Percentiles rank a stretch among this genome's conserved stretches.
Evolutionary conservation across 2,797 vertebrate genomes (phyloP).

Genomic region (Nyctalus aviator): DNA sequence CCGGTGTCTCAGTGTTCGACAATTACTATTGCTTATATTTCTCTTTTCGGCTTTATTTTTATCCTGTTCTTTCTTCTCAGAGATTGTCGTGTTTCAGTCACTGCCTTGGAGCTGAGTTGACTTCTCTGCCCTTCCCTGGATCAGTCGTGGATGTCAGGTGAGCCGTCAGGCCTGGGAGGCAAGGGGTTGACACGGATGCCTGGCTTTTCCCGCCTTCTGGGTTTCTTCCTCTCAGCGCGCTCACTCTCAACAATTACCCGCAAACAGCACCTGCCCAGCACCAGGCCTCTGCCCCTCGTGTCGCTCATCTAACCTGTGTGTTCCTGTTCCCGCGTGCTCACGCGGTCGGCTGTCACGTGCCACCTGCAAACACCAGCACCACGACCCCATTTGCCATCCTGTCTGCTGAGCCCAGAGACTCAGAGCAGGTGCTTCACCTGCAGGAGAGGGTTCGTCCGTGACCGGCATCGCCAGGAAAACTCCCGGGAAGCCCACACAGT

Average conservation of each 20-base stretch:
- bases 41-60: neutral
- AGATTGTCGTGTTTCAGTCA: neutral
- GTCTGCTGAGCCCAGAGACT: neutral
- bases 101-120: neutral
- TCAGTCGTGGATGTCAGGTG: neutral
- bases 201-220: slow-evolving; percentile 4
- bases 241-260: neutral
- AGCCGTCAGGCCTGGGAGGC: neutral
- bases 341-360: neutral
- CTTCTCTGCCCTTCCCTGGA: neutral
- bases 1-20: neutral
- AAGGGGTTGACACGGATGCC: neutral
- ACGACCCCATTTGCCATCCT: neutral
- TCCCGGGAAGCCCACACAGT: neutral
- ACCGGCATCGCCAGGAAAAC: neutral
- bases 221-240: neutral
- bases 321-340: neutral
- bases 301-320: neutral
- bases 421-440: neutral
- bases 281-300: too few species aligned
- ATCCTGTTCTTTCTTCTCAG: slow-evolving; percentile 20
- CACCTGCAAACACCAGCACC: neutral
- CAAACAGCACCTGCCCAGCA: neutral
- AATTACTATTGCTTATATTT: neutral
- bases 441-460: neutral